Evolutionary conservation across 2,113 vertebrate genomes (phyloP).

Genomic region (Amphilophus citrinellus): DNA sequence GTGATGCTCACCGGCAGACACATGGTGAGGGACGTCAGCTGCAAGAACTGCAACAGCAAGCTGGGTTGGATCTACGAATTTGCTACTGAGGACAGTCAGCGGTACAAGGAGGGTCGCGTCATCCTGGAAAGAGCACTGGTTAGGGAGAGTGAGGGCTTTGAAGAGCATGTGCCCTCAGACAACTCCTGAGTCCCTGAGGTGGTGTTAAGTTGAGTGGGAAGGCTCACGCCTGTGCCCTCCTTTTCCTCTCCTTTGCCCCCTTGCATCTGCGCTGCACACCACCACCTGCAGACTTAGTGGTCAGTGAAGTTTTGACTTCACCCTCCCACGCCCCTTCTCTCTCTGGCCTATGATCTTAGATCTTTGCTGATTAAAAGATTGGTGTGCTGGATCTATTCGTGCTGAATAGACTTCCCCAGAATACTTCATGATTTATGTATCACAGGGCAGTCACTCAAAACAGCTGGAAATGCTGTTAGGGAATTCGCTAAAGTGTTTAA

Average conservation of each 20-base stretch:
- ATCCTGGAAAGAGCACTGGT: slow-evolving; percentile 97
- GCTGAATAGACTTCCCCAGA: slow-evolving; percentile 35
- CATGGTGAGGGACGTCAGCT: slow-evolving; percentile 99
- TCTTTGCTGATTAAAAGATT: slow-evolving; percentile 50
- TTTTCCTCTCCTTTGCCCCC: slow-evolving; percentile 22
- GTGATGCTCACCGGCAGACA: slow-evolving; percentile 98
- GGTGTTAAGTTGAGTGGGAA: background rate
- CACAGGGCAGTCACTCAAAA: slow-evolving; percentile 17
- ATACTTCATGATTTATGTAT: slow-evolving; percentile 19
- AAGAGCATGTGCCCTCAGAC: slow-evolving; percentile 93
- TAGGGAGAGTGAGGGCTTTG: slow-evolving; percentile 95
- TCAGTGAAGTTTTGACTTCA: slow-evolving; percentile 52
- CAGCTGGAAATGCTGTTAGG: slow-evolving; percentile 35
- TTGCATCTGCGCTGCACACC: slow-evolving; percentile 43
- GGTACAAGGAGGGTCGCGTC: slow-evolving; percentile 97
- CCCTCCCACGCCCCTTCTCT: background rate
- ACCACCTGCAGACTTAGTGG: slow-evolving; percentile 53
- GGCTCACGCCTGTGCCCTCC: slow-evolving; percentile 6
- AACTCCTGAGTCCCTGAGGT: slow-evolving; percentile 86
- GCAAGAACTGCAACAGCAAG: slow-evolving; percentile 99
- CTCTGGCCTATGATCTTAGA: slow-evolving; percentile 41
- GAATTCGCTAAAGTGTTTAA: slow-evolving; percentile 10
- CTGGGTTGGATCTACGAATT: slow-evolving; percentile 99
- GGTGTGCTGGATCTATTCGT: slow-evolving; percentile 49
- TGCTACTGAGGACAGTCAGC: slow-evolving; percentile 98